Percentiles rank a stretch among this genome's conserved stretches.
phyloP scores from a whole-genome alignment of 35 echinoderm and acorn worm genomes.

The Apostichopus parvimensis region DNA sequence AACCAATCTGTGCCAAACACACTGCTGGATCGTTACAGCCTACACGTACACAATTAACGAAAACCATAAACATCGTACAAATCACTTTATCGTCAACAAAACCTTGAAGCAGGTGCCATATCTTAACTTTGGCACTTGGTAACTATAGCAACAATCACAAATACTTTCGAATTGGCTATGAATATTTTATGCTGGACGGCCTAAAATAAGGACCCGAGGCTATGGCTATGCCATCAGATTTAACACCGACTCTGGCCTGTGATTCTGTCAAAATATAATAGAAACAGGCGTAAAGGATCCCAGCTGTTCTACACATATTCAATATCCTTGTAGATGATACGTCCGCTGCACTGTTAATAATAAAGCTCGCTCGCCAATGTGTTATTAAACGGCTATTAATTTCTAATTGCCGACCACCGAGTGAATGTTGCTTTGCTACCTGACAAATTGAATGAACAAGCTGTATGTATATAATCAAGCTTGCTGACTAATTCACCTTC shows the following conservation, averaged over 20 bases:
- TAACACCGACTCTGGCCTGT: background rate
- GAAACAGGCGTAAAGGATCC: background rate
- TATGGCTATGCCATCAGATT: background rate
- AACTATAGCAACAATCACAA: slow-evolving; percentile 22
- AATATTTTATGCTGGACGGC: background rate
- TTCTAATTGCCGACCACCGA: background rate
- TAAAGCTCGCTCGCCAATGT: background rate
- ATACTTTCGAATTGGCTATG: background rate
- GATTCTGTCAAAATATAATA: background rate
- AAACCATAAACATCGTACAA: too few species aligned
- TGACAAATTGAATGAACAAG: too few species aligned
- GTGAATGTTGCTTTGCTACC: too few species aligned
- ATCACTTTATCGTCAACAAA: background rate
- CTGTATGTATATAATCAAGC: too few species aligned
- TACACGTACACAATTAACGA: too few species aligned
- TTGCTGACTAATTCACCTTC: too few species aligned
- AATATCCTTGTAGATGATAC: background rate
- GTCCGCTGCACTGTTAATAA: too few species aligned
- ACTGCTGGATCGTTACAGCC: too few species aligned
- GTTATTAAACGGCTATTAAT: background rate
- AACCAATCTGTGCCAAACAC: too few species aligned
- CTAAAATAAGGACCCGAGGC: background rate
- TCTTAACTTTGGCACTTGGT: slow-evolving; percentile 31
- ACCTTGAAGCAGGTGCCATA: slow-evolving; percentile 13
- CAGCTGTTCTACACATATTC: background rate